Evolutionary conservation across 1,140 invertebrate species (phyloP).

Genomic region (Zaprionus africanus): DNA sequence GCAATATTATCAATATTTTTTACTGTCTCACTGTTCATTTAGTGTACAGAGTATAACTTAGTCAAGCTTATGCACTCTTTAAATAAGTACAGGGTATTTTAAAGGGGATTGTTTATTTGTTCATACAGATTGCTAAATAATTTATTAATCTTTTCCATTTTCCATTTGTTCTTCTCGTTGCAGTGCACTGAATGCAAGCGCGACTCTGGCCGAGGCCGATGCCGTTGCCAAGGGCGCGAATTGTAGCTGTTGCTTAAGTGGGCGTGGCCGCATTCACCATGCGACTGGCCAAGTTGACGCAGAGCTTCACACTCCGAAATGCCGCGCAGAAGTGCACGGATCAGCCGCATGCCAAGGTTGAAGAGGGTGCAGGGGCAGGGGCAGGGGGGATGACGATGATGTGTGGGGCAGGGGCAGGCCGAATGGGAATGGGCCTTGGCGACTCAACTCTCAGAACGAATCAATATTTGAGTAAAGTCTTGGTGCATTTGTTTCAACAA

Average conservation of each 20-base stretch:
- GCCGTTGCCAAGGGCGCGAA: constrained; percentile 20
- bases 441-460: neutral
- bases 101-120: neutral
- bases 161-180: constrained; percentile 15
- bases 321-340: constrained; percentile 61
- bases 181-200: constrained; percentile 14
- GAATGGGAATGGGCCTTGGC: neutral
- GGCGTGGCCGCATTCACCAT: constrained; percentile 62
- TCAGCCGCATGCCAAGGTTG: constrained; percentile 60
- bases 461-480: neutral
- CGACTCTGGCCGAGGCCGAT: constrained; percentile 21
- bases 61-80: no score
- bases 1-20: no score
- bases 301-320: constrained; percentile 71
- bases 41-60: no score
- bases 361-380: constrained; percentile 9
- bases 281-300: constrained; percentile 76
- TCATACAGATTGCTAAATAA: neutral
- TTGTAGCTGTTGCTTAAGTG: constrained; percentile 43
- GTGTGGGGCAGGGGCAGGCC: neutral
- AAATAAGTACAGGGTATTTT: no score
- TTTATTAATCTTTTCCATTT: neutral
- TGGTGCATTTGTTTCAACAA: constrained; percentile 10
- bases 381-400: neutral
- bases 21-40: no score